Conservation (phyloP, 2,888 invertebrate species). For the Drosophila setosimentum region DNA sequence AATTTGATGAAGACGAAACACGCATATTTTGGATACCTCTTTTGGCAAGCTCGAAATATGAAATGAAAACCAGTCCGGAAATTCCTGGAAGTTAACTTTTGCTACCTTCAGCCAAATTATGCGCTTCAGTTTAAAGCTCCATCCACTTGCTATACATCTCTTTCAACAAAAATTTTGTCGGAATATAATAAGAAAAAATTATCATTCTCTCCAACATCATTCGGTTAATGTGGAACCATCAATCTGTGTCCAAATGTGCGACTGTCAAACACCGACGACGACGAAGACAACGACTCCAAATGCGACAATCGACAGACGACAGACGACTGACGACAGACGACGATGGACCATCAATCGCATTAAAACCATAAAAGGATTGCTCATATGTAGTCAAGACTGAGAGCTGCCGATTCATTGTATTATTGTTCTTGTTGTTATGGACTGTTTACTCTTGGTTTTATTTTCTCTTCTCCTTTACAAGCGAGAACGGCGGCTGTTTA, state of each 20-base stretch:
- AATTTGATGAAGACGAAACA: slow-evolving; percentile 58
- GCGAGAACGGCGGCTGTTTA: slow-evolving; percentile 47
- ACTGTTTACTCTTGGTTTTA: slow-evolving; percentile 24
- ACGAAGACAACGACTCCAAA: slow-evolving; percentile 18
- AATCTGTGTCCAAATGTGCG: slow-evolving; percentile 79
- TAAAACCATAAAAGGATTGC: slow-evolving; percentile 83
- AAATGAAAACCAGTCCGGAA: slow-evolving; percentile 30
- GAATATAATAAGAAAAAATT: slow-evolving; percentile 79
- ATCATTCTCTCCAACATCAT: slow-evolving; percentile 78
- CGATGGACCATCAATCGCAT: slow-evolving; percentile 81
- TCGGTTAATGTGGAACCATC: slow-evolving; percentile 82
- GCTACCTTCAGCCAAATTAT: slow-evolving; percentile 64
- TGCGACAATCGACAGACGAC: slow-evolving; percentile 13
- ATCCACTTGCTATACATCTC: slow-evolving; percentile 44
- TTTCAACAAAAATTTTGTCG: slow-evolving; percentile 36
- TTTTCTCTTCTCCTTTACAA: slow-evolving; percentile 36
- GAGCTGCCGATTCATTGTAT: slow-evolving; percentile 42
- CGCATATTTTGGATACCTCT: slow-evolving; percentile 13
- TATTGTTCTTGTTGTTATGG: slow-evolving; percentile 42
- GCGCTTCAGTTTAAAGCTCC: slow-evolving; percentile 61
- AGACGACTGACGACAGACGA: slow-evolving; percentile 19
- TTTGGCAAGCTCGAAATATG: slow-evolving; percentile 10
- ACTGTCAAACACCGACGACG: slow-evolving; percentile 79
- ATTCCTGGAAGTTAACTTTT: slow-evolving; percentile 60
- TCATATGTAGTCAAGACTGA: slow-evolving; percentile 66